Conservation (phyloP, 2,113 vertebrate species). For the Halcyon senegalensis region DNA sequence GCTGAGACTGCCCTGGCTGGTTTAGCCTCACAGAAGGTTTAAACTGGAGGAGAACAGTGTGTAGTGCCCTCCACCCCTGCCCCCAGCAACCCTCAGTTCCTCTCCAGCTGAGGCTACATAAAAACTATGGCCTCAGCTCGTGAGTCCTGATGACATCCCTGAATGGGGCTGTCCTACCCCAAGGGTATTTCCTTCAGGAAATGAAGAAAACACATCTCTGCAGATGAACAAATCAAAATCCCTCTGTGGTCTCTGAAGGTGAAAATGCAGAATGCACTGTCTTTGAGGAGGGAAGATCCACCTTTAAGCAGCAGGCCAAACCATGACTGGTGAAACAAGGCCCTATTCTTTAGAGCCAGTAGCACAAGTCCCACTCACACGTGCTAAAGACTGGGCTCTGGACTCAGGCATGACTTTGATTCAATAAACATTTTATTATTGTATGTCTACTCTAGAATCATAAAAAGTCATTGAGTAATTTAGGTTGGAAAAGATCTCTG, state of each 20-base stretch:
- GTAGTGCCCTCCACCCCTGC: neutral
- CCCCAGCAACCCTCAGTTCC: accelerated
- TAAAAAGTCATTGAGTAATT: neutral
- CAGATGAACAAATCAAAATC: neutral
- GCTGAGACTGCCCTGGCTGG: neutral
- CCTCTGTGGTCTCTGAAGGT: neutral
- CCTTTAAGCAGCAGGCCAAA: neutral
- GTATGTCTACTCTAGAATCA: neutral
- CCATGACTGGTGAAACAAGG: neutral
- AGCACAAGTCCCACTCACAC: neutral
- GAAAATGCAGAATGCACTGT: neutral
- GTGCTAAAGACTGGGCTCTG: neutral
- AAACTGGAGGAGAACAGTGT: neutral
- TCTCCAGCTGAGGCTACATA: neutral
- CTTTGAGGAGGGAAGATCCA: neutral
- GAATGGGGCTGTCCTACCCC: neutral
- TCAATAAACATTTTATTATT: neutral
- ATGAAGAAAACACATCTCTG: neutral
- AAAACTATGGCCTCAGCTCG: neutral
- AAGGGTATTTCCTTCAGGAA: neutral
- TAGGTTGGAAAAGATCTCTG: neutral
- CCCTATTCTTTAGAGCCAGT: neutral
- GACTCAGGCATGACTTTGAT: neutral
- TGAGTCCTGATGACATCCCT: neutral
- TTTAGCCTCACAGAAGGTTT: neutral